Conservation (phyloP, 1,140 invertebrate genomes). For the Drosophila gunungcola region DNA sequence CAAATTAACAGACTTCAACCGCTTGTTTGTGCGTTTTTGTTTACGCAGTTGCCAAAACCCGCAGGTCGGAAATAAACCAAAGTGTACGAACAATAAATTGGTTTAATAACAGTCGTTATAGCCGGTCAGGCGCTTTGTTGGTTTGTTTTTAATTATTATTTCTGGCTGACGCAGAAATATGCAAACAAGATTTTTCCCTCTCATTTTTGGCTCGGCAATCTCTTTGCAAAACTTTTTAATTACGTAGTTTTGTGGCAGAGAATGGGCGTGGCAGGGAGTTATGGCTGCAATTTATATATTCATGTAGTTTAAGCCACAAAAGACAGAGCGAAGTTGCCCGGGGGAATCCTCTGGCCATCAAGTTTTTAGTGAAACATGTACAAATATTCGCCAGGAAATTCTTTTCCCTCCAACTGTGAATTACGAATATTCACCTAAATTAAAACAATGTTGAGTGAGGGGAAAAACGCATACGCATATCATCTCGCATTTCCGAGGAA, state of each 20-base stretch:
- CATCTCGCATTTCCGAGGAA: slow-evolving; percentile 9
- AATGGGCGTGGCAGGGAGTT: slow-evolving; percentile 6
- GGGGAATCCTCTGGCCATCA: slow-evolving; percentile 8
- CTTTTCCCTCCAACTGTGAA: not conserved
- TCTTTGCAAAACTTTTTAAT: slow-evolving; percentile 70
- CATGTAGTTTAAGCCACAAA: slow-evolving; percentile 8
- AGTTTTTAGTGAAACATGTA: slow-evolving; percentile 10
- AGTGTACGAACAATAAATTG: slow-evolving; percentile 27
- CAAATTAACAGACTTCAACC: slow-evolving; percentile 28
- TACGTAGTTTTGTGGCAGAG: slow-evolving; percentile 55
- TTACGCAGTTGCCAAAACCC: slow-evolving; percentile 4
- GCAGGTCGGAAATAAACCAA: slow-evolving; percentile 16
- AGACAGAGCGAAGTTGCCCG: not conserved
- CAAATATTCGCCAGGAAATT: slow-evolving; percentile 9
- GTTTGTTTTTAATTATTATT: slow-evolving; percentile 58
- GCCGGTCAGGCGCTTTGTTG: slow-evolving; percentile 11
- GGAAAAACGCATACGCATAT: slow-evolving; percentile 16
- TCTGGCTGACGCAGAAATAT: slow-evolving; percentile 50
- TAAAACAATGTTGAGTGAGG: slow-evolving; percentile 20
- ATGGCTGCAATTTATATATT: slow-evolving; percentile 23
- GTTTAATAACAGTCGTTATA: slow-evolving; percentile 42
- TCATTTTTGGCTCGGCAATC: slow-evolving; percentile 25
- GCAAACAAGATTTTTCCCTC: slow-evolving; percentile 30
- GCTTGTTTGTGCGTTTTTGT: slow-evolving; percentile 4
- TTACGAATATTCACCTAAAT: slow-evolving; percentile 27